Base-by-base conservation (phyloP, 2,797 vertebrate species). In the Scarus forsteni region DNA sequence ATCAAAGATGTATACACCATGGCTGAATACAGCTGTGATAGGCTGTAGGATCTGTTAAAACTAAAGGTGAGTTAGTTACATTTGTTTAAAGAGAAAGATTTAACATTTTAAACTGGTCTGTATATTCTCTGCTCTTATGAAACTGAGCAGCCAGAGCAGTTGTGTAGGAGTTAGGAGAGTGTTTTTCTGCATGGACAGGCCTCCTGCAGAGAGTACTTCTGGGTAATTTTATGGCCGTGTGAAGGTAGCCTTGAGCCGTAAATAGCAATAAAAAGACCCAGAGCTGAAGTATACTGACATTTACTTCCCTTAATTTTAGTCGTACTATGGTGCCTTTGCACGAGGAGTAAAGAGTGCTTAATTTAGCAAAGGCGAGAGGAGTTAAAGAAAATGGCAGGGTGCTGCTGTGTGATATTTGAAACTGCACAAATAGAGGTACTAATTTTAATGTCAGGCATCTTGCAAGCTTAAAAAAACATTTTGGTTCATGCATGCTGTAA, bases 131-230 rank as follows among this genome's bases (percentile, higher is more conserved):
- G 58, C 50, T 16, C 16, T 51, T 14, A 3, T 35, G 42, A 58
- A 53, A 44, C 13, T 2, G 27, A 75, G 27, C 42, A 69, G 55
- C 46, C 13, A 3, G 15, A 77, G 27, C 42, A 71, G 65, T 14
- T 1, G 0, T 15, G 59, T 42, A 58, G n/a, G 11, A 56, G 38
- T 0, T 5, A 43, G 10, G 27, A 19, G 27, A 13, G 27, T 55
- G 40, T 63, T 44, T 34, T 15, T 57, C 60, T 62, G 11, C 52
- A 8, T 43, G 73, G 62, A 62, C 34, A 15, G 45, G 44, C 65
- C 46, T 78, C 73, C 72, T 64, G 70, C 62, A 10, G 67, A 10
- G 76, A 70, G 61, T 0, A 6, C 10, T 52, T 49, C 61, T 60
- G 40, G 57, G 43, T 66, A 43, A 68, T 71, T 75, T 75, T 40